Base-by-base conservation (phyloP, 2,113 vertebrate genomes). In the Dromaius novaehollandiae region DNA sequence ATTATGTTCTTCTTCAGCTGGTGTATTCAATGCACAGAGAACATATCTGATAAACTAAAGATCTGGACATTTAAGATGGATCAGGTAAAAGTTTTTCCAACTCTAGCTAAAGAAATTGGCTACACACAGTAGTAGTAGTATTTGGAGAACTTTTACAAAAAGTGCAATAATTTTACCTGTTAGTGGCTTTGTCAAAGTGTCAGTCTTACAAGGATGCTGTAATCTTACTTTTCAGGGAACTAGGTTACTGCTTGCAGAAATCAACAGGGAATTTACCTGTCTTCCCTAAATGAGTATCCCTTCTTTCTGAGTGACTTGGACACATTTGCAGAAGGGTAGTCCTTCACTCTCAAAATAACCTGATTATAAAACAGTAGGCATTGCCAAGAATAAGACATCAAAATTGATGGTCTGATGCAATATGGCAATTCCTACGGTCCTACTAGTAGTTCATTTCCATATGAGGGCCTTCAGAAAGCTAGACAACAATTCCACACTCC, bases 361-460 rank as follows among this genome's bases (percentile, higher is more conserved):
- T 65, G n/a, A 73, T 74, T 86, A 79, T 77, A 58, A 82, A 85
- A 36, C 44, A 79, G 58, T 12, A 73, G 44, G 46, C 46, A 50
- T 16, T 86, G 93, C 89, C 88, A 46, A 77, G 51, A 73, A 46
- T 58, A 85, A 86, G 51, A 91, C 85, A 88, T 86, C 93, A 96
- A 81, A 69, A 30, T 58, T 15, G 0, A 26, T 58, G 7, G 51
- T 83, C 50, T 81, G 70, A 91, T 93, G 60, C 44, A 91, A 56
- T n/a, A 19, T 48, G 80, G 85, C 77, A 95, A 90, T 74, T 93
- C 61, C 74, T 93, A 55, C n/a, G 75, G 80, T 66, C 40, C 50
- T 48, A 53, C n/a, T 40, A 69, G 60, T 36, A 68, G 30, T 61
- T 96, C 32, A 88, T 95, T 95, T 94, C 83, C 88, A 74, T 83